These are phyloP conservation scores for Beaufortia kweichowensis DNA, from an alignment of 2,113 vertebrate species.

Conservation along the genomic window DNA sequence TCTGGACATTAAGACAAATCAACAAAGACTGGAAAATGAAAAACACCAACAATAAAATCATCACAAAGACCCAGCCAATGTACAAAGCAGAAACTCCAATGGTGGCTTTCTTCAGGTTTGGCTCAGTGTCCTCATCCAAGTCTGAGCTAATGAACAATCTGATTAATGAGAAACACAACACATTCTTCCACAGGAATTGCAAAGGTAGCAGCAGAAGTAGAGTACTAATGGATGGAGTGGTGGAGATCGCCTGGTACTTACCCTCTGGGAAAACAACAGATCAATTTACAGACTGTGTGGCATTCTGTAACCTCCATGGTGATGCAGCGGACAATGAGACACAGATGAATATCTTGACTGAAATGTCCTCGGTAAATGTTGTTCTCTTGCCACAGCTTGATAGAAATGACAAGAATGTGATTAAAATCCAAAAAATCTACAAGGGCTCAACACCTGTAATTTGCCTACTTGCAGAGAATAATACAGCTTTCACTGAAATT, in stretches of 20 bases:
- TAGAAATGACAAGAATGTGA: neutral
- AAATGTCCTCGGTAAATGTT: neutral
- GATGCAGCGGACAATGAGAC: too few relatives aligned
- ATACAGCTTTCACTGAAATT: too few relatives aligned
- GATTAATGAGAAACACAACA: constrained; percentile 54
- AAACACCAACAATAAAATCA: neutral
- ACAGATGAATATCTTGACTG: too few relatives aligned
- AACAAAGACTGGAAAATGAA: constrained; percentile 68
- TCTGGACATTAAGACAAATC: too few relatives aligned
- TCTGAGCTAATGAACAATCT: constrained; percentile 72
- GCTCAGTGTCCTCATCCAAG: constrained; percentile 72
- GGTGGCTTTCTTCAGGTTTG: constrained; percentile 71
- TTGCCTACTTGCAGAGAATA: too few relatives aligned
- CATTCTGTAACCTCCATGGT: too few relatives aligned
- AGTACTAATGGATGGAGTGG: too few relatives aligned
- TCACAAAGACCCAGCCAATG: constrained; percentile 61
- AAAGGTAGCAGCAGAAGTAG: too few relatives aligned
- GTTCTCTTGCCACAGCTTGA: neutral
- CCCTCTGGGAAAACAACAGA: too few relatives aligned
- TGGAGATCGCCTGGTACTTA: too few relatives aligned
- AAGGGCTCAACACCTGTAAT: too few relatives aligned
- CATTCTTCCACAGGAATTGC: constrained; percentile 67
- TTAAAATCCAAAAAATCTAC: neutral
- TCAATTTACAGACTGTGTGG: too few relatives aligned
- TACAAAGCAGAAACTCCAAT: constrained; percentile 62